These are phyloP conservation scores for Uria lomvia DNA, from an alignment of 2,113 vertebrate genomes.

Conservation along the genomic window DNA sequence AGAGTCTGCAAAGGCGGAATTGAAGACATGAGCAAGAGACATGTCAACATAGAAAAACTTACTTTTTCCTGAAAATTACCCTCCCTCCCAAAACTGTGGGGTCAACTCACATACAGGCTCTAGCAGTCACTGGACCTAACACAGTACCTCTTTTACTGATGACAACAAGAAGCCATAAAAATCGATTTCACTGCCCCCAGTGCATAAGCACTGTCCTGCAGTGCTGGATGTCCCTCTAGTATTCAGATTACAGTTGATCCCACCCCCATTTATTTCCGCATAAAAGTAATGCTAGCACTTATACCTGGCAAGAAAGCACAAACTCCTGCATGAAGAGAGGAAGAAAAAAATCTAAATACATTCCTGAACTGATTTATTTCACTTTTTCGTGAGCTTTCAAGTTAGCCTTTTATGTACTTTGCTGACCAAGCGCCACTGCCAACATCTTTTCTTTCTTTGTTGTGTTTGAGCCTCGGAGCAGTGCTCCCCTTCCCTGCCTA, in stretches of 20 bases:
- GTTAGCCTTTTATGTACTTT: not conserved
- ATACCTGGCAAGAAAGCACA: not conserved
- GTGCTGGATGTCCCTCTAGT: not conserved
- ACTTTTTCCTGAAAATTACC: not conserved
- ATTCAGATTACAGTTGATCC: not conserved
- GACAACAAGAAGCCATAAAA: not conserved
- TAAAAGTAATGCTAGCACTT: not conserved
- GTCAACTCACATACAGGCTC: not conserved
- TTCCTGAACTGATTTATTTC: not conserved
- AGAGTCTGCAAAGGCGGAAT: not conserved
- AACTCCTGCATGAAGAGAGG: not conserved
- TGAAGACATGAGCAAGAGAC: not conserved
- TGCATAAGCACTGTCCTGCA: not conserved
- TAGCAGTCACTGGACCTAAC: not conserved
- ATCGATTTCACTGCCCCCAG: fast-evolving
- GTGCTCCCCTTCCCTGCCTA: not conserved
- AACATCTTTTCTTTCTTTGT: not conserved
- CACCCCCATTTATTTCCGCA: not conserved
- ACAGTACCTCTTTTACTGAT: not conserved
- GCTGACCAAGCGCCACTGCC: not conserved
- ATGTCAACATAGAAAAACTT: not conserved
- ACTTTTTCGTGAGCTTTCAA: not conserved
- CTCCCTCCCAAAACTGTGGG: not conserved
- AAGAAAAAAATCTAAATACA: not conserved
- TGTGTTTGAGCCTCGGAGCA: not conserved